Evolutionary conservation across 2,113 vertebrate species (phyloP).

Genomic region (Balaeniceps rex): DNA sequence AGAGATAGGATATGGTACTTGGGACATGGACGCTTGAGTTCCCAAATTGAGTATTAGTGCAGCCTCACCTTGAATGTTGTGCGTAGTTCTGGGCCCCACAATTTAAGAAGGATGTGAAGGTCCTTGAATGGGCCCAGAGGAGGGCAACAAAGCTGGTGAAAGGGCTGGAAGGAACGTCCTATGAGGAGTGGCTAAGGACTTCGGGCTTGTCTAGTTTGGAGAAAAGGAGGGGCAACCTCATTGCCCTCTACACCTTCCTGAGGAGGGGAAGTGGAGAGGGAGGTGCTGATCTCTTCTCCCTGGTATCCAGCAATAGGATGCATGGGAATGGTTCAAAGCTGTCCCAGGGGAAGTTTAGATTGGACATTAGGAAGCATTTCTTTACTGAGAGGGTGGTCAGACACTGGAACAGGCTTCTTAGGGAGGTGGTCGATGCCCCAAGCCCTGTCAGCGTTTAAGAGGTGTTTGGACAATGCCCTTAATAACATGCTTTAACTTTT

Average conservation of each 20-base stretch:
- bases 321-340: neutral
- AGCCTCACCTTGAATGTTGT: neutral
- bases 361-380: neutral
- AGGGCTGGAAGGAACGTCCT: neutral
- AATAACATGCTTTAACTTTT: neutral
- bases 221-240: neutral
- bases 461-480: neutral
- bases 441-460: neutral
- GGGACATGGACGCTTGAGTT: accelerated
- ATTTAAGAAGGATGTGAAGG: neutral
- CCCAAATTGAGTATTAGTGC: neutral
- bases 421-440: accelerated
- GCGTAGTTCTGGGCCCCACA: neutral
- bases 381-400: neutral
- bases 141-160: neutral
- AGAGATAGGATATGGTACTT: neutral
- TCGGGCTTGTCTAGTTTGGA: neutral
- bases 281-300: neutral
- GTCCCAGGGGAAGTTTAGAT: neutral
- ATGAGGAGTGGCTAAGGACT: neutral
- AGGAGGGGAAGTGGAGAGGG: neutral
- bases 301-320: neutral
- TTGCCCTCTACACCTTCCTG: neutral
- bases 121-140: neutral
- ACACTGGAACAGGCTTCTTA: neutral